These are phyloP conservation scores for Podarcis raffonei DNA, from an alignment of 2,113 vertebrate genomes.

Conservation along the genomic window DNA sequence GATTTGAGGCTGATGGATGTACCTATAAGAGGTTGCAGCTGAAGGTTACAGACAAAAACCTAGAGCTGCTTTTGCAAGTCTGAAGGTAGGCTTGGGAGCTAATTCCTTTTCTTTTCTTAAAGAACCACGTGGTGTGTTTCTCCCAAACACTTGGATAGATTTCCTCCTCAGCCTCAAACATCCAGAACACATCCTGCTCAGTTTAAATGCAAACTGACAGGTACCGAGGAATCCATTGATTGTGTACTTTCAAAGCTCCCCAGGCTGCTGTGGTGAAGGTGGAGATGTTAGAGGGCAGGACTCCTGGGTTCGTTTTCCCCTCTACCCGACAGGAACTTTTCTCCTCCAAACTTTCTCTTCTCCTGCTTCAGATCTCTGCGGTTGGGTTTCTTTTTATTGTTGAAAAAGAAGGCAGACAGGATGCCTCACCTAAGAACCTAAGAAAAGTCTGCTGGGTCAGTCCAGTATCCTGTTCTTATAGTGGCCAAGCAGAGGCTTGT, in stretches of 20 bases:
- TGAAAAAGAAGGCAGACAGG: no score
- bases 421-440: no score
- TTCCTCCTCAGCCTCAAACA: not conserved
- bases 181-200: not conserved
- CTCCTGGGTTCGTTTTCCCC: not conserved
- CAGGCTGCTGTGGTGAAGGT: not conserved
- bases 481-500: no score
- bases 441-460: no score
- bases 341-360: not conserved
- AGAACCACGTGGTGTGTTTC: not conserved
- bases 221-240: not conserved
- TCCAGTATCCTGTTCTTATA: no score
- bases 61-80: not conserved
- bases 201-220: conserved; percentile 11
- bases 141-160: not conserved
- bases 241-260: not conserved
- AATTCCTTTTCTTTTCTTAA: not conserved
- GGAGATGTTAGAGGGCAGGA: not conserved
- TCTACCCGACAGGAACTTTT: no score
- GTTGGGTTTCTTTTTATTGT: not conserved
- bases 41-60: not conserved
- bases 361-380: not conserved
- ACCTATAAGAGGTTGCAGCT: not conserved
- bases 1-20: not conserved
- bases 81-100: not conserved